These are phyloP conservation scores for Drosophila pruinosa DNA, from an alignment of 1,140 invertebrate genomes.

Conservation along the genomic window DNA sequence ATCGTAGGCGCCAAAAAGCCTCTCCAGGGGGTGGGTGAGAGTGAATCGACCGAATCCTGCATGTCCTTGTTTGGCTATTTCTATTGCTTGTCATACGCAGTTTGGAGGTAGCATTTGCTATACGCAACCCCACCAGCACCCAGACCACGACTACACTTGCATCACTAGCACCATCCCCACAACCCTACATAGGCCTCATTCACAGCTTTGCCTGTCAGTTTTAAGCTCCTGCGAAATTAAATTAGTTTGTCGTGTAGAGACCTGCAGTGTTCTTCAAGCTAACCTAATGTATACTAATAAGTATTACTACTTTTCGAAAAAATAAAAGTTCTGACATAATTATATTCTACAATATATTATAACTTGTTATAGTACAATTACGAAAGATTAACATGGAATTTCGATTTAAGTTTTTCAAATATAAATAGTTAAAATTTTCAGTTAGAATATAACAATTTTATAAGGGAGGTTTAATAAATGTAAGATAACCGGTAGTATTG, in stretches of 20 bases:
- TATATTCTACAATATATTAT: too few species aligned
- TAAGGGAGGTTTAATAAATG: too few species aligned
- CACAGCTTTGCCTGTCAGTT: not conserved
- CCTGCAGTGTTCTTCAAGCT: not conserved
- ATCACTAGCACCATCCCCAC: not conserved
- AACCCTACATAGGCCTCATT: slow-evolving; percentile 6
- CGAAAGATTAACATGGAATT: too few species aligned
- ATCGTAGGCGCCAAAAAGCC: slow-evolving; percentile 68
- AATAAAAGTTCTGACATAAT: not conserved
- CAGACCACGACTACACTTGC: not conserved
- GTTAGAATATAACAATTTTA: too few species aligned
- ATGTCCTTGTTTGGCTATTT: not conserved
- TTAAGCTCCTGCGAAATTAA: slow-evolving; percentile 6
- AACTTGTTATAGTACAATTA: too few species aligned
- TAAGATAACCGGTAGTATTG: too few species aligned
- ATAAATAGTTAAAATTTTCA: too few species aligned
- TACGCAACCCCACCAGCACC: slow-evolving; percentile 11
- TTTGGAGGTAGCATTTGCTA: slow-evolving; percentile 34
- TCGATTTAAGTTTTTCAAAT: too few species aligned
- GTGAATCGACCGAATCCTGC: not conserved
- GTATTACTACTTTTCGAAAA: too few species aligned
- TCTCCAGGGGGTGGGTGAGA: slow-evolving; percentile 19
- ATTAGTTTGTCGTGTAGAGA: not conserved
- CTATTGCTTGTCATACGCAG: slow-evolving; percentile 65
- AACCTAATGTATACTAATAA: too few species aligned